Evolutionary conservation across 2,797 vertebrate genomes (phyloP), one percentile per base, ranked within the genome.

Genomic region (Mallotus villosus): DNA sequence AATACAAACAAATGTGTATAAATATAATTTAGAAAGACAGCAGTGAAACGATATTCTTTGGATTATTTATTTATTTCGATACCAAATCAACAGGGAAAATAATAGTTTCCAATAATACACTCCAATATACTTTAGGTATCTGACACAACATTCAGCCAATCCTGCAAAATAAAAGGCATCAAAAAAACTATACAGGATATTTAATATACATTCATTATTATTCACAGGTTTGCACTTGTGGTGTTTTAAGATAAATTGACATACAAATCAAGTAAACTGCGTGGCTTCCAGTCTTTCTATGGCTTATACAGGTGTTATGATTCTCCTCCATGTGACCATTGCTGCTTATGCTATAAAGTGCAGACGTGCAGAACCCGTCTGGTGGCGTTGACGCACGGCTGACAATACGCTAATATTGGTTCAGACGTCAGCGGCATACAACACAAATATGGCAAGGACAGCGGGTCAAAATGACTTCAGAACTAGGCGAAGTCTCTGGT

Each of bases 161-260:
- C 63, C 78, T 82, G 76, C 78, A 88, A 78, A 80, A 63, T 79
- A 74, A 81, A 81, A 74, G 74, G 53, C 81, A 86, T 74, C 84
- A 79, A 86, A 82, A 76, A 77, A 80, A 78, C 16, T 59, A 73
- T 83, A 78, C 76, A 84, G 55, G 19, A 63, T 85, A 51, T 78
- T 78, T 76, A 74, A 76, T 85, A 86, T 76, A 88, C 76, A 84
- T 83, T 87, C 70, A 79, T 80, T 41, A 63, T 71, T 78, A 83
- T 86, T 83, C 82, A 91, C 81, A 90, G 75, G 77, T 90, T 93
- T 93, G 91, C 92, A 93, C 92, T 93, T 93, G 75, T 76, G 91
- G 90, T 89, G 86, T 80, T 88, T 86, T 81, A 78, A 63, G 77
- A 78, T 46, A 81, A 57, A 21, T 46, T 66, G 70, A 27, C 27